These are phyloP conservation scores for Cepaea hortensis DNA, from an alignment of 2,888 invertebrate genomes.

Conservation along the genomic window DNA sequence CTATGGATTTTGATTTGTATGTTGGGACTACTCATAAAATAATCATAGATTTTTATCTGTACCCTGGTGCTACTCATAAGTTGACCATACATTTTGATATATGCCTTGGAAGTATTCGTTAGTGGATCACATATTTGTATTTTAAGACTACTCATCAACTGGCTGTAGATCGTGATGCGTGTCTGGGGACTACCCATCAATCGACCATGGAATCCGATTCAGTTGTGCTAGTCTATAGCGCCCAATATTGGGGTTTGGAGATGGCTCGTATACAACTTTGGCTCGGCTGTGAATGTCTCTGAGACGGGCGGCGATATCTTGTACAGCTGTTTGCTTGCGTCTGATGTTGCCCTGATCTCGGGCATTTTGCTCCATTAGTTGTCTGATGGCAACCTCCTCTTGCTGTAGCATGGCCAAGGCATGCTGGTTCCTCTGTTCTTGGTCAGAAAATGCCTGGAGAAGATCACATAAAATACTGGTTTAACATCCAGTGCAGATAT, in stretches of 20 bases:
- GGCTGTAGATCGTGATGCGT: not conserved
- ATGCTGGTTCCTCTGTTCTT: conserved; percentile 52
- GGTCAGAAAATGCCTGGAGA: conserved; percentile 48
- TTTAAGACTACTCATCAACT: not conserved
- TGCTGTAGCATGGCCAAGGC: conserved; percentile 53
- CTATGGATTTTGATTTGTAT: too few relatives aligned
- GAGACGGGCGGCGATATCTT: conserved; percentile 52
- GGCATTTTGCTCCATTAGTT: conserved; percentile 56
- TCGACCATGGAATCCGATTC: conserved; percentile 56
- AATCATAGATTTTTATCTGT: too few relatives aligned
- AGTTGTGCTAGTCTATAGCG: conserved; percentile 54
- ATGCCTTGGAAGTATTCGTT: too few relatives aligned
- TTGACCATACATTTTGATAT: too few relatives aligned
- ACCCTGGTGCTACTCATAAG: too few relatives aligned
- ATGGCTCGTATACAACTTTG: conserved; percentile 52
- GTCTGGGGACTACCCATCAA: not conserved
- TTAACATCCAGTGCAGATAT: not conserved
- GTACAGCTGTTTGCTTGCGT: conserved; percentile 53
- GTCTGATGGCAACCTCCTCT: conserved; percentile 56
- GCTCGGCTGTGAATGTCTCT: conserved; percentile 54
- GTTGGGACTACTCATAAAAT: too few relatives aligned
- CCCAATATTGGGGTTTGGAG: conserved; percentile 51
- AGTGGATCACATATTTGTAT: too few relatives aligned
- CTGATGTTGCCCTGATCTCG: conserved; percentile 54
- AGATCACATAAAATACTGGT: not conserved